A percentile compares a stretch with the other conserved stretches of the same genome.
These are phyloP conservation scores for Pandion haliaetus DNA, from an alignment of 2,113 vertebrate genomes.

Conservation along the genomic window DNA sequence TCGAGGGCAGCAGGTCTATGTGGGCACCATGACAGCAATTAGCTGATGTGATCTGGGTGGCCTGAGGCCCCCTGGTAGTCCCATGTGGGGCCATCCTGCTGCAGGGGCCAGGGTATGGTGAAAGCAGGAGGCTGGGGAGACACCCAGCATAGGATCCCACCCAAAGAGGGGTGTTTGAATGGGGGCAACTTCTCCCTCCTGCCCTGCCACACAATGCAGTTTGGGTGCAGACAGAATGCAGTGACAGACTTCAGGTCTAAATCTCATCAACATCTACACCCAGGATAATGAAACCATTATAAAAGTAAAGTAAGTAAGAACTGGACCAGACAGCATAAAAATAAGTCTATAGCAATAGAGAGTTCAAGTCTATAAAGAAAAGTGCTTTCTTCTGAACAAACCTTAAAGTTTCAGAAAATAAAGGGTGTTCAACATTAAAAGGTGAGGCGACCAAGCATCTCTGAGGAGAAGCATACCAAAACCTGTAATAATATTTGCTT, in stretches of 20 bases:
- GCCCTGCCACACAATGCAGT: fast-evolving
- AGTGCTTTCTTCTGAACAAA: neutral
- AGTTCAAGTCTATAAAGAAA: neutral
- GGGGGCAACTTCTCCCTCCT: neutral
- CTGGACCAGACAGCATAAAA: neutral
- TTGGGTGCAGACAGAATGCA: neutral
- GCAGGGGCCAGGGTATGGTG: fast-evolving
- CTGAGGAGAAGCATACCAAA: neutral
- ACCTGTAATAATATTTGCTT: neutral
- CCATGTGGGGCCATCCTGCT: fast-evolving
- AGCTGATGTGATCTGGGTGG: fast-evolving
- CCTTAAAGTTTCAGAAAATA: neutral
- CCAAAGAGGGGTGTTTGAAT: neutral
- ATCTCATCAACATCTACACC: neutral
- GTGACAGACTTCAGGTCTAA: neutral
- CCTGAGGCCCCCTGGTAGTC: fast-evolving
- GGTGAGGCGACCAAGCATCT: neutral
- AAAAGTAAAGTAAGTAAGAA: neutral
- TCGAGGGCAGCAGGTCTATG: neutral
- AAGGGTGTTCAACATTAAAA: neutral
- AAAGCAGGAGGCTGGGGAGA: neutral
- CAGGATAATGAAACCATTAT: neutral
- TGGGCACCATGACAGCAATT: fast-evolving
- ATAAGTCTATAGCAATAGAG: neutral
- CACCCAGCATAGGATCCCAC: fast-evolving